A percentile compares a stretch with the other conserved stretches of the same genome.
phyloP scores from a whole-genome alignment of 2,888 invertebrate genomes.

The Drosophila anomalata region DNA sequence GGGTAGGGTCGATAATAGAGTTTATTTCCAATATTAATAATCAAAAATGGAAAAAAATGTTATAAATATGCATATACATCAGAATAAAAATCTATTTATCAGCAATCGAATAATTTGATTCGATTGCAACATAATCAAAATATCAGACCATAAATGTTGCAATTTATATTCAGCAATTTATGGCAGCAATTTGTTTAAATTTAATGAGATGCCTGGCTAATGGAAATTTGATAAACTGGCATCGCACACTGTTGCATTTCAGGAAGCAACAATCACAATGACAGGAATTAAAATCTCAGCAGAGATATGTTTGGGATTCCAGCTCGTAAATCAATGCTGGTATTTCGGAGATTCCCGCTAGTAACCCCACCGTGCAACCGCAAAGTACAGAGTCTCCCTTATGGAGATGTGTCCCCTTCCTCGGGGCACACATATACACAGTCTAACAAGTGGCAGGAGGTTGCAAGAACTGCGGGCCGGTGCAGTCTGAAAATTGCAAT shows the following conservation, averaged over 20 bases:
- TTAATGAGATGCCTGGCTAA: neutral
- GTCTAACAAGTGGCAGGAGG: constrained; percentile 18
- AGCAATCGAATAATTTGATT: constrained; percentile 2
- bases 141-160: neutral
- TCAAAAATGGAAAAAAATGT: neutral
- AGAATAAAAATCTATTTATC: neutral
- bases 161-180: neutral
- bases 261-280: constrained; percentile 22
- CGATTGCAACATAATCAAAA: neutral
- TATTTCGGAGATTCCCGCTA: constrained; percentile 1
- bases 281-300: constrained; percentile 21
- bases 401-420: neutral
- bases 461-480: constrained; percentile 42
- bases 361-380: constrained; percentile 18
- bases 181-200: neutral
- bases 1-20: neutral
- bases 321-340: constrained; percentile 14
- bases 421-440: constrained; percentile 10
- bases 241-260: neutral
- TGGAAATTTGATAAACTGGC: neutral
- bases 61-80: too few relatives aligned
- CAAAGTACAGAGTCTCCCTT: constrained; percentile 16
- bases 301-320: constrained; percentile 11
- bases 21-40: too few relatives aligned
- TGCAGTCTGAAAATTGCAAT: constrained; percentile 40